Evolutionary conservation across 2,888 invertebrate species (phyloP).

Genomic region (Serrognathus titanus): DNA sequence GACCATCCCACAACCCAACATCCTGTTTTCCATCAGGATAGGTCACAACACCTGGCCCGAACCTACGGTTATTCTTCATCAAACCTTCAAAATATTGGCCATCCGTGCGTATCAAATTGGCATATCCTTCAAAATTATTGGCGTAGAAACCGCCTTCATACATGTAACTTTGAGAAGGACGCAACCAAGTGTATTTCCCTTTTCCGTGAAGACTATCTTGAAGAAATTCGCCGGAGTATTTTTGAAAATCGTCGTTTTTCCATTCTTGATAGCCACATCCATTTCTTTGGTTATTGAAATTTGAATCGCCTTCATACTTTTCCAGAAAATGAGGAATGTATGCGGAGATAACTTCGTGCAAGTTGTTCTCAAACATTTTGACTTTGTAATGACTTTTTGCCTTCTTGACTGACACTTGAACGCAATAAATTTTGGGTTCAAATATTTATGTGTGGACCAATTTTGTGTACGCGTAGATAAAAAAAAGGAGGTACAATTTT

Average conservation of each 20-base stretch:
- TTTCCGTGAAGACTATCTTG: slow-evolving; percentile 52
- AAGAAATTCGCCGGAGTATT: slow-evolving; percentile 49
- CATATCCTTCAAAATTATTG: slow-evolving; percentile 56
- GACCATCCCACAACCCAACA: slow-evolving; percentile 57
- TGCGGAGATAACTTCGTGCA: background rate
- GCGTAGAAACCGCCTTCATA: slow-evolving; percentile 55
- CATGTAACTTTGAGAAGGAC: slow-evolving; percentile 13
- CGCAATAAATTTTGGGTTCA: no score
- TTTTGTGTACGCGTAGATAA: no score
- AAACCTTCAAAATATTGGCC: slow-evolving; percentile 49
- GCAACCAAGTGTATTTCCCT: slow-evolving; percentile 50
- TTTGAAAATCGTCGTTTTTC: slow-evolving; percentile 35
- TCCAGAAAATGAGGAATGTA: slow-evolving; percentile 1
- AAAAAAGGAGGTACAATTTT: no score
- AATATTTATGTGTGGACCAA: no score
- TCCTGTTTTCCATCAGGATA: slow-evolving; percentile 49
- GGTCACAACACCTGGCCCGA: slow-evolving; percentile 57
- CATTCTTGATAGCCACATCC: slow-evolving; percentile 22
- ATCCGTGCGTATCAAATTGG: slow-evolving; percentile 52
- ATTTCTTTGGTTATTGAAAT: slow-evolving; percentile 14
- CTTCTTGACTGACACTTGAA: no score
- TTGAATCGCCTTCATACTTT: slow-evolving; percentile 19
- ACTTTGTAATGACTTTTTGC: no score
- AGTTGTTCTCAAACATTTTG: no score
- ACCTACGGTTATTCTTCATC: slow-evolving; percentile 52